A percentile compares a stretch with the other conserved stretches of the same genome.
Evolutionary conservation across 2,888 invertebrate genomes (phyloP).

Genomic region (Xanthia togata): DNA sequence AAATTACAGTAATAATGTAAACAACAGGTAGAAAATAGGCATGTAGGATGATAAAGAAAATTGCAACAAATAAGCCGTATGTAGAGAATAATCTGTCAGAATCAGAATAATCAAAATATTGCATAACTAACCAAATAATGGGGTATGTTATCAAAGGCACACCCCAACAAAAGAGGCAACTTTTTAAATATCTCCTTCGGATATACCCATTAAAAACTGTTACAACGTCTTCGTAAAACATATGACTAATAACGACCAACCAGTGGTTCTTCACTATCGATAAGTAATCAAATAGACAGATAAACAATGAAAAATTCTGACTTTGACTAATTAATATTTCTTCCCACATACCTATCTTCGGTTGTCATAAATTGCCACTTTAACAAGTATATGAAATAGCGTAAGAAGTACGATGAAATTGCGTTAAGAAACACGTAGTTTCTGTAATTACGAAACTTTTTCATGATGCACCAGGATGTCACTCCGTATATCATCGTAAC

Average conservation of each 20-base stretch:
- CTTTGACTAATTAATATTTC: not conserved
- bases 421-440: slow-evolving; percentile 10
- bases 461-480: slow-evolving; percentile 17
- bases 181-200: not conserved
- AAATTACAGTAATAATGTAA: no score
- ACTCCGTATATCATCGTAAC: slow-evolving; percentile 3
- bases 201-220: slow-evolving; percentile 15
- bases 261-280: not conserved
- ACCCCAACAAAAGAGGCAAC: not conserved
- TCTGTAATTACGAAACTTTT: not conserved
- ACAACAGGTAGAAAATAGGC: no score
- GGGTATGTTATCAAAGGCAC: not conserved
- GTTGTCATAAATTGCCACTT: not conserved
- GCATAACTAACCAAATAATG: not conserved
- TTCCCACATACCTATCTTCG: not conserved
- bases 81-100: no score
- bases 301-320: not conserved
- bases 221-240: slow-evolving; percentile 15
- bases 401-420: not conserved
- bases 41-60: no score
- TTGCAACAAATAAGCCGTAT: no score
- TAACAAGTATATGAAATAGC: not conserved
- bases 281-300: not conserved
- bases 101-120: no score
- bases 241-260: slow-evolving; percentile 5